These are phyloP conservation scores for Brachionus plicatilis DNA, from an alignment of 1,140 invertebrate genomes.

Conservation along the genomic window DNA sequence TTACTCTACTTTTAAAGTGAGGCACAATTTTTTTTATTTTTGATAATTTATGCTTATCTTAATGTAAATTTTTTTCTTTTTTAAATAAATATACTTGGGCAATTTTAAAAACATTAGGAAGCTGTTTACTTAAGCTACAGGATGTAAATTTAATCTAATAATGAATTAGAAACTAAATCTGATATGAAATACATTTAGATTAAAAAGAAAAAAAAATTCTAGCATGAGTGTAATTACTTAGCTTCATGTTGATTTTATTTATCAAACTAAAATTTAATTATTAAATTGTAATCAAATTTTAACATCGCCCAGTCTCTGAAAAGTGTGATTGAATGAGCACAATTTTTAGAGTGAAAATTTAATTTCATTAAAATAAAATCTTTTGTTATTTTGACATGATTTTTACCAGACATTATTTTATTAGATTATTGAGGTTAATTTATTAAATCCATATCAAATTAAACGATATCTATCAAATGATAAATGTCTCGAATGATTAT, in stretches of 20 bases:
- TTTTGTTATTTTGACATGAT: neutral
- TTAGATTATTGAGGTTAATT: neutral
- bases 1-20: no score
- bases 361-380: neutral
- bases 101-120: neutral
- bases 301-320: neutral
- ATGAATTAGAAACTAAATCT: neutral
- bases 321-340: no score
- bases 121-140: neutral
- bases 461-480: neutral
- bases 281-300: neutral
- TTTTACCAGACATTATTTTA: neutral
- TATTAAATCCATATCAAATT: neutral
- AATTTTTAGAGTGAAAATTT: neutral
- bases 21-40: neutral
- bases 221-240: neutral
- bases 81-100: neutral
- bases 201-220: neutral
- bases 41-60: neutral
- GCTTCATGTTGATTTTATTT: neutral
- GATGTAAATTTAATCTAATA: neutral
- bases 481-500: neutral
- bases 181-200: neutral
- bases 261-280: neutral
- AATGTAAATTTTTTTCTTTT: neutral